Base-by-base conservation (phyloP, 2,113 vertebrate genomes). In the Vanacampus margaritifer region DNA sequence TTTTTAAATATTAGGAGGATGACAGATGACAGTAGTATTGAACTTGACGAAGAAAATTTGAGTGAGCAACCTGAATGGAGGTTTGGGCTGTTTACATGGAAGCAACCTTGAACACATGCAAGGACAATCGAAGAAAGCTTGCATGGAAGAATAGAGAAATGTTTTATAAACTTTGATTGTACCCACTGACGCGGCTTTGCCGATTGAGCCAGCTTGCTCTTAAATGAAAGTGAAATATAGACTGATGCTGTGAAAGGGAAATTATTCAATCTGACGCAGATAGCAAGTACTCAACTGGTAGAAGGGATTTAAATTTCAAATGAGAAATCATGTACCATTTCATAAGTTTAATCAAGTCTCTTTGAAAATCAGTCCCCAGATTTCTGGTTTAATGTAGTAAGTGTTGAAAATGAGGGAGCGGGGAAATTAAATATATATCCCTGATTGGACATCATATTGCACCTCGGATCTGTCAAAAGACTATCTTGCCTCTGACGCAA, bases 281-380 rank as follows among this genome's bases (percentile, higher is more conserved):
- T 76, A 71, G 70, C 71, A 74, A 71, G 64, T 57, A 58, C 59
- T 78, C 67, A 50, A 78, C 59, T 3, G 17, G 69, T 74, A 65
- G 54, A 83, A 70, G 72, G 71, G 79, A 81, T 87, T 84, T 69
- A 65, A 86, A 86, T 88, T 86, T 82, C 83, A 86, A 86, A 81
- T 74, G 64, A 50, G 57, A 90, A 86, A 88, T 87, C 75, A 82
- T 88, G 79, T 84, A 72, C 78, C 58, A 74, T 79, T 89, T 83
- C 72, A 60, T 80, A 64, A 53, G 70, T 86, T 87, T 85, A 89
- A 91, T 90, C 87, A 89, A 83, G 76, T 76, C 74, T 71, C 79
- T 88, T 82, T 79, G 76, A 84, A 83, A 89, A 85, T 78, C 76
- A 78, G 70, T 62, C 83, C 84, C 58, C 17, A 24, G 73, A 85